Evolutionary conservation across 2,888 invertebrate genomes (phyloP).

Genomic region (Trichogramma dendrolimi): DNA sequence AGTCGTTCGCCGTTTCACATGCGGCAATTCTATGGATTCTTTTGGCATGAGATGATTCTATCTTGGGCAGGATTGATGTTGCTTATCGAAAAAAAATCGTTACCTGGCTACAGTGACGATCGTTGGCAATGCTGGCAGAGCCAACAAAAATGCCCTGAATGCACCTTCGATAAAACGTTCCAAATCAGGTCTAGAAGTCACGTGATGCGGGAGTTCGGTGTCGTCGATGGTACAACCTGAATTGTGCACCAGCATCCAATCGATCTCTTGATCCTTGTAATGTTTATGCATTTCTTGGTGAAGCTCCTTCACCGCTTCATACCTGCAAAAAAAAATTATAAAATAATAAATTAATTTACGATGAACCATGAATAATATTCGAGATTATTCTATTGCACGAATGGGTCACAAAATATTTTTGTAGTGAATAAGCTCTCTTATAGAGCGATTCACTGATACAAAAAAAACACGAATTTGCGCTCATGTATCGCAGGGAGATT

Average conservation of each 20-base stretch:
- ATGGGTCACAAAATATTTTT: too few species aligned
- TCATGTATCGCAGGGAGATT: too few species aligned
- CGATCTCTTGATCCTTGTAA: slow-evolving; percentile 63
- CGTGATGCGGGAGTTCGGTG: slow-evolving; percentile 79
- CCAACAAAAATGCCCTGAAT: slow-evolving; percentile 59
- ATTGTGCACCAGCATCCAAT: slow-evolving; percentile 78
- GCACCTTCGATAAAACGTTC: slow-evolving; percentile 58
- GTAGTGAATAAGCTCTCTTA: too few species aligned
- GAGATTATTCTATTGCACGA: too few species aligned
- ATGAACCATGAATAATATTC: too few species aligned
- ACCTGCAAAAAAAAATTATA: slow-evolving; percentile 35
- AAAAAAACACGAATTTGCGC: too few species aligned
- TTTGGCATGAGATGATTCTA: too few species aligned
- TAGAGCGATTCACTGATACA: too few species aligned
- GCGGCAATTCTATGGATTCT: too few species aligned
- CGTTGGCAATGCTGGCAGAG: slow-evolving; percentile 62
- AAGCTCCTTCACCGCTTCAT: slow-evolving; percentile 39
- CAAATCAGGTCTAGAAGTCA: slow-evolving; percentile 68
- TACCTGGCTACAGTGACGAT: slow-evolving; percentile 70
- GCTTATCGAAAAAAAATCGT: background rate
- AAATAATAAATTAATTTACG: too few species aligned
- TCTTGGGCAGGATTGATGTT: background rate
- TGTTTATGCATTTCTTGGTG: slow-evolving; percentile 37
- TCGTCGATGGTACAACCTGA: slow-evolving; percentile 87
- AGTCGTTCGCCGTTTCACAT: too few species aligned